These are phyloP conservation scores for Calliphora vicina DNA, from an alignment of 1,140 invertebrate species.

Conservation along the genomic window DNA sequence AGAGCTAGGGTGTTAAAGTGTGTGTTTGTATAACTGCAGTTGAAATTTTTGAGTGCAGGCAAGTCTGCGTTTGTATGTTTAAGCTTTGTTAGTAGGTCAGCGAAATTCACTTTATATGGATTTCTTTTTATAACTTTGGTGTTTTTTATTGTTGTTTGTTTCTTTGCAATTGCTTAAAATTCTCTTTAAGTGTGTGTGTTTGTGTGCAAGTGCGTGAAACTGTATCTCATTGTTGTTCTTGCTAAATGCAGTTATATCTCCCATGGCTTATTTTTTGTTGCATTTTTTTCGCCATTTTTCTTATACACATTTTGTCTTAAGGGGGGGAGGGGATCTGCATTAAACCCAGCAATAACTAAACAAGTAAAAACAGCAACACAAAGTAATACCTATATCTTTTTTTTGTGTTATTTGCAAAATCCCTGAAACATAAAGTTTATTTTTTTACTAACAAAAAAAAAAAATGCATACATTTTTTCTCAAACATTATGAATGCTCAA, in stretches of 20 bases:
- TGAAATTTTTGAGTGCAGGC: neutral
- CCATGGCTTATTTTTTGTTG: neutral
- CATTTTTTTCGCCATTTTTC: no score
- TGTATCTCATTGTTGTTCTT: neutral
- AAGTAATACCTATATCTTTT: no score
- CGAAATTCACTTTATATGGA: slow-evolving; percentile 20
- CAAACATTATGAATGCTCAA: no score
- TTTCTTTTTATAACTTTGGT: neutral
- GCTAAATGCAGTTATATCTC: neutral
- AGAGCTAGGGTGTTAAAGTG: neutral
- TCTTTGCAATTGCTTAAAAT: neutral
- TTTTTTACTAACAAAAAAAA: no score
- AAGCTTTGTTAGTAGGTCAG: slow-evolving; percentile 32
- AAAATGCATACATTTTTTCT: no score
- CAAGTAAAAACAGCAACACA: no score
- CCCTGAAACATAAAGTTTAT: no score
- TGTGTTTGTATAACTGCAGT: neutral
- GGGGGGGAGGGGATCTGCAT: no score
- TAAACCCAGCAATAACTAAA: no score
- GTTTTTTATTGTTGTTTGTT: neutral
- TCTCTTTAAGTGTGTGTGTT: neutral
- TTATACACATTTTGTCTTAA: no score
- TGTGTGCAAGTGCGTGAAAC: neutral
- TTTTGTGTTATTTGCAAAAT: no score
- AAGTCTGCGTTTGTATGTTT: neutral